Conservation (phyloP, 2,888 invertebrate species). For the Xestia c-nigrum region DNA sequence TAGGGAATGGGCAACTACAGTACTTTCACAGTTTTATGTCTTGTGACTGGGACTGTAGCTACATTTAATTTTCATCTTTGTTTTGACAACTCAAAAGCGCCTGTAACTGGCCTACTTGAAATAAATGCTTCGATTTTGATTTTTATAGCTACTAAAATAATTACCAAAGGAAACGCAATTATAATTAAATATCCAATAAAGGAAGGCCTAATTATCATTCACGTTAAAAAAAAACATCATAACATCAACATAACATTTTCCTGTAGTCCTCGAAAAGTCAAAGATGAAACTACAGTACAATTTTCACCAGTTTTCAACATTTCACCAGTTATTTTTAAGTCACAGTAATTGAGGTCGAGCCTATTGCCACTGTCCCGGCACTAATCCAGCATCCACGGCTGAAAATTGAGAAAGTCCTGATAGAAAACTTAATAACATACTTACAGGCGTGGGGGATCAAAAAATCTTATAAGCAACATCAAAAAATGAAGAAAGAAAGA, state of each 20-base stretch:
- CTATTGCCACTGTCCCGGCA: background rate
- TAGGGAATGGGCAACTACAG: too few relatives aligned
- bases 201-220: background rate
- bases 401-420: background rate
- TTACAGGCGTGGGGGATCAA: too few relatives aligned
- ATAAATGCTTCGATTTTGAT: too few relatives aligned
- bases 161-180: too few relatives aligned
- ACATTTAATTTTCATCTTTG: too few relatives aligned
- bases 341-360: background rate
- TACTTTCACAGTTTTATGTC: too few relatives aligned
- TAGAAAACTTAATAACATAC: background rate
- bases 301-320: background rate
- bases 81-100: too few relatives aligned
- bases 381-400: background rate
- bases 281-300: background rate
- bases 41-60: too few relatives aligned
- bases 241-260: background rate
- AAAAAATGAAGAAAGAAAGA: background rate
- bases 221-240: background rate
- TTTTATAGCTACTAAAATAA: too few relatives aligned
- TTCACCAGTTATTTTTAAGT: background rate
- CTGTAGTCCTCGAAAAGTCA: background rate
- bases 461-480: too few relatives aligned
- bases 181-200: background rate
- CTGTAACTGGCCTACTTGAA: too few relatives aligned